A percentile compares a stretch with the other conserved stretches of the same genome.
These are phyloP conservation scores for Achatina immaculata DNA, from an alignment of 1,140 invertebrate genomes.

Conservation along the genomic window DNA sequence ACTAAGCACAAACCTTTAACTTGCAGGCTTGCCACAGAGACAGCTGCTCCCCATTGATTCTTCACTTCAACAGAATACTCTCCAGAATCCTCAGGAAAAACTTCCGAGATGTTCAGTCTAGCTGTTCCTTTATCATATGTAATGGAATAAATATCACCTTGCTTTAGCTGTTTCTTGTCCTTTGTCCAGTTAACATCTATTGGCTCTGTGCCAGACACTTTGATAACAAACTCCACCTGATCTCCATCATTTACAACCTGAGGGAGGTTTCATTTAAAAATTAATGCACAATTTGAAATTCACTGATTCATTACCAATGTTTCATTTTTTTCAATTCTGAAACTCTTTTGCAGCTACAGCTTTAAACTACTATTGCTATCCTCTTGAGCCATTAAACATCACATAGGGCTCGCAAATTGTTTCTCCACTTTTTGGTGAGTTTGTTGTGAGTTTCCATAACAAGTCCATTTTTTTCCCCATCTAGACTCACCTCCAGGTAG, in stretches of 20 bases:
- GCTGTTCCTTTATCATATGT: constrained; percentile 58
- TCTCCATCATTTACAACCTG: constrained; percentile 64
- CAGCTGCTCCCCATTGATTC: constrained; percentile 87
- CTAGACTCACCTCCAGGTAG: too few species aligned
- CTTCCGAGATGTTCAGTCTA: constrained; percentile 82
- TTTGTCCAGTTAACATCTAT: constrained; percentile 63
- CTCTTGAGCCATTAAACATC: too few species aligned
- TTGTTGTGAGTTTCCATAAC: too few species aligned
- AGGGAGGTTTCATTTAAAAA: background rate
- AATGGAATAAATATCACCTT: constrained; percentile 48
- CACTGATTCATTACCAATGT: too few species aligned
- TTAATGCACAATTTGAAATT: background rate
- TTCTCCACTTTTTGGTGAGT: too few species aligned
- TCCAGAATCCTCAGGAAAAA: constrained; percentile 93
- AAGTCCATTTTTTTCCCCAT: too few species aligned
- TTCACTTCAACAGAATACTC: constrained; percentile 92
- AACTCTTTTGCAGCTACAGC: too few species aligned
- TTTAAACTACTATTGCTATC: too few species aligned
- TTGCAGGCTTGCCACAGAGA: constrained; percentile 57
- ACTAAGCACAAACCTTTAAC: constrained; percentile 60
- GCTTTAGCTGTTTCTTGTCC: constrained; percentile 59
- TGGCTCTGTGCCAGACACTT: constrained; percentile 68
- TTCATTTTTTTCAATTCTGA: too few species aligned
- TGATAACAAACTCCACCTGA: constrained; percentile 63
- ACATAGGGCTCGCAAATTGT: too few species aligned